Evolutionary conservation across 2,113 vertebrate species (phyloP).

Genomic region (Corvus hawaiiensis): DNA sequence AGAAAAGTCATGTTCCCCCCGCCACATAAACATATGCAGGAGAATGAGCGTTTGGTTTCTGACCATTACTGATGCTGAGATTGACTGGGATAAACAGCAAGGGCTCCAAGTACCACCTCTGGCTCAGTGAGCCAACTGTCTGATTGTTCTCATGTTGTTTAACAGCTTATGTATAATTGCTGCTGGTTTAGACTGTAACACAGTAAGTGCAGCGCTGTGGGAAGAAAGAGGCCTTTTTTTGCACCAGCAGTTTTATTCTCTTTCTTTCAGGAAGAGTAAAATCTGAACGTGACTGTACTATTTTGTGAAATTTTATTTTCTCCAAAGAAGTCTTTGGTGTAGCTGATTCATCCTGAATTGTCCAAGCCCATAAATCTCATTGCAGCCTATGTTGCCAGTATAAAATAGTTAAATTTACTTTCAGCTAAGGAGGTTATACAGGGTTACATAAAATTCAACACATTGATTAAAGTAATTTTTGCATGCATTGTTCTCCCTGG

Average conservation of each 20-base stretch:
- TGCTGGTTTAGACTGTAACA: background rate
- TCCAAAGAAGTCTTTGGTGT: background rate
- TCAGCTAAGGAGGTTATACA: background rate
- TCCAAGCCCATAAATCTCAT: background rate
- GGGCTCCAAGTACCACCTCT: conserved; percentile 33
- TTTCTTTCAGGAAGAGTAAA: background rate
- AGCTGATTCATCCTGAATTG: background rate
- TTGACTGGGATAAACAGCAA: conserved; percentile 32
- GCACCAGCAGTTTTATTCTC: background rate
- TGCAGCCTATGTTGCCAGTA: background rate
- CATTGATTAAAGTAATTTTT: background rate
- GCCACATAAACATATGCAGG: background rate
- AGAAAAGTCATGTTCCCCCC: background rate
- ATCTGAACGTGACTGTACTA: background rate
- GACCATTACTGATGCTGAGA: conserved; percentile 21
- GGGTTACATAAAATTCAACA: background rate
- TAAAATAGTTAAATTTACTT: background rate
- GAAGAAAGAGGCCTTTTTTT: background rate
- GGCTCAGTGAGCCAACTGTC: conserved; percentile 3
- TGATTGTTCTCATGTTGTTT: conserved; percentile 31
- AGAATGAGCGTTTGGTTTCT: background rate
- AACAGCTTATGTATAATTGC: conserved; percentile 46
- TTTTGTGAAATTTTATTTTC: background rate
- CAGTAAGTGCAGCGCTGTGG: background rate
- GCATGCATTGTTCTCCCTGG: background rate